A percentile compares a stretch with the other conserved stretches of the same genome.
These are phyloP conservation scores for Rhea pennata DNA, from an alignment of 2,113 vertebrate species.

Conservation along the genomic window DNA sequence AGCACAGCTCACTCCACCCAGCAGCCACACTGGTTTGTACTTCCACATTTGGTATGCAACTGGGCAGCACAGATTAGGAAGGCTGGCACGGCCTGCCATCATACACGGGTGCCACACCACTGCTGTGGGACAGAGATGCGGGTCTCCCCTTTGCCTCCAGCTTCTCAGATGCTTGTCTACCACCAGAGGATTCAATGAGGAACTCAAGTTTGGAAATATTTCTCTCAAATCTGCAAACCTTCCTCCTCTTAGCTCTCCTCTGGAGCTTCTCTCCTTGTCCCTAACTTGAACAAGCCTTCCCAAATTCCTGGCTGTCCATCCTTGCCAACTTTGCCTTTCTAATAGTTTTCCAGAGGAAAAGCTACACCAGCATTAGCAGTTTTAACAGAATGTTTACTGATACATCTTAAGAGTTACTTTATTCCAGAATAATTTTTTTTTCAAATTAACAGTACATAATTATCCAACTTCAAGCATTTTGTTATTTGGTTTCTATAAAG, in stretches of 20 bases:
- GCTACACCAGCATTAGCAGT: background rate
- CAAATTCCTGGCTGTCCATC: background rate
- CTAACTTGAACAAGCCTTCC: background rate
- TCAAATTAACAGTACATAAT: background rate
- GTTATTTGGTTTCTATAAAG: background rate
- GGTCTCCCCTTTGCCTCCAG: background rate
- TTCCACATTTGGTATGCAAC: background rate
- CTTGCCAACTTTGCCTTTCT: background rate
- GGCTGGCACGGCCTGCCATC: rapidly evolving
- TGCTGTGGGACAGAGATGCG: rapidly evolving
- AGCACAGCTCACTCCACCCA: background rate
- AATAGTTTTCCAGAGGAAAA: background rate
- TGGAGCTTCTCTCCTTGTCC: background rate
- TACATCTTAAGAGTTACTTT: background rate
- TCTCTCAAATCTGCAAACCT: background rate
- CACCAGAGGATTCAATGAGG: background rate
- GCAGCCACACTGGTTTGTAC: background rate
- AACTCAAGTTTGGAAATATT: background rate
- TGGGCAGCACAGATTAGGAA: background rate
- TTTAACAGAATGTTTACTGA: background rate
- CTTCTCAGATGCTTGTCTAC: background rate
- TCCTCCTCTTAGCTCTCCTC: background rate
- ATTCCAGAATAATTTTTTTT: background rate
- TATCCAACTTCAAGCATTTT: rapidly evolving
- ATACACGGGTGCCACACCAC: rapidly evolving